Evolutionary conservation across 2,797 vertebrate genomes (phyloP).

Genomic region (Semotilus atromaculatus): DNA sequence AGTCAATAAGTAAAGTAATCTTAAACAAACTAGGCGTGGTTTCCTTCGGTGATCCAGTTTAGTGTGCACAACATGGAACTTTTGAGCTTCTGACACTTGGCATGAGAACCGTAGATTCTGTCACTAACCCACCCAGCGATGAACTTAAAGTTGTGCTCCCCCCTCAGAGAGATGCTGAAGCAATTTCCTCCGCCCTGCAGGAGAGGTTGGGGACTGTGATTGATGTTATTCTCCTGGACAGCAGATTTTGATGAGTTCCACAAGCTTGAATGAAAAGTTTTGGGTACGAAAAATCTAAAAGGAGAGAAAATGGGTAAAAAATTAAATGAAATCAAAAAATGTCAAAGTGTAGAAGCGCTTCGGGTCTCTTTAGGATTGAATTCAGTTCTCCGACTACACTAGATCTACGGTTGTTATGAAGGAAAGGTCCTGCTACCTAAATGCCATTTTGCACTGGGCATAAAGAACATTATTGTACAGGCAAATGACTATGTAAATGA

Average conservation of each 20-base stretch:
- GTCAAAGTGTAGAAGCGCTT: slow-evolving; percentile 23
- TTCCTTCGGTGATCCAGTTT: slow-evolving; percentile 41
- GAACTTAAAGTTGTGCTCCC: slow-evolving; percentile 50
- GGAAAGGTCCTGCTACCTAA: slow-evolving; percentile 16
- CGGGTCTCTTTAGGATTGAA: slow-evolving; percentile 46
- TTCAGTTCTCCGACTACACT: slow-evolving; percentile 3
- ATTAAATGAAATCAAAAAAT: slow-evolving; percentile 51
- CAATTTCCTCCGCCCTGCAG: slow-evolving; percentile 57
- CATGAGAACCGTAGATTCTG: slow-evolving; percentile 55
- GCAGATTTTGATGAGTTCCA: slow-evolving; percentile 69
- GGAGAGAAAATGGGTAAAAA: slow-evolving; percentile 35
- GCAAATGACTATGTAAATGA: slow-evolving; percentile 54
- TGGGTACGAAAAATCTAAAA: slow-evolving; percentile 21
- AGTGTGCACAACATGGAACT: slow-evolving; percentile 36
- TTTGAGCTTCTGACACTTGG: slow-evolving; percentile 55
- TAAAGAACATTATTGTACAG: slow-evolving; percentile 44
- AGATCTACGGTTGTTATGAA: slow-evolving; percentile 39
- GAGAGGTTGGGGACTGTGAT: slow-evolving; percentile 61
- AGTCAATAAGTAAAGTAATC: slow-evolving; percentile 34
- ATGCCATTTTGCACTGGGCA: slow-evolving; percentile 29
- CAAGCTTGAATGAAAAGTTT: slow-evolving; percentile 60
- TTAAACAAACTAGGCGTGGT: slow-evolving; percentile 41
- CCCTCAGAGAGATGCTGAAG: slow-evolving; percentile 51
- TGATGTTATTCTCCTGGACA: slow-evolving; percentile 66
- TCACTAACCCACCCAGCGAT: slow-evolving; percentile 58